A percentile compares a stretch with the other conserved stretches of the same genome.
Evolutionary conservation across 30 jellyfish, hydroid and myxozoan genomes (phyloP).

Genomic region (Hydractinia echinata): DNA sequence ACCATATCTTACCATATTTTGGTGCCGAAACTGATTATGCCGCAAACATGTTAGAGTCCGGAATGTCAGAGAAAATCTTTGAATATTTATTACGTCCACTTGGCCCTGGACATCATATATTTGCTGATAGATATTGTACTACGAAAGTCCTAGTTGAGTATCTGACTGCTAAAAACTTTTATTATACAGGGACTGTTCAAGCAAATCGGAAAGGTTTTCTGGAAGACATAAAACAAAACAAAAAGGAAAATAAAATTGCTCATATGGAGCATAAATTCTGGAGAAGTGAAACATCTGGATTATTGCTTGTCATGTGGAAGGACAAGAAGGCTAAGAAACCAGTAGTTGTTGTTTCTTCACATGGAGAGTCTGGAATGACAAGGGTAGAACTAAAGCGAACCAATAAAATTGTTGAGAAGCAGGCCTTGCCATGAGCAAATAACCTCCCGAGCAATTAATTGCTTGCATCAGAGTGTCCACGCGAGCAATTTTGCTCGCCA

Average conservation of each 20-base stretch:
- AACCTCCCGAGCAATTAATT: too few species aligned
- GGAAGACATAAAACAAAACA: neutral
- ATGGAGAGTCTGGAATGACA: neutral
- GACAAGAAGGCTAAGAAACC: conserved; percentile 7
- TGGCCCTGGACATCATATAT: neutral
- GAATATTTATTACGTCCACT: neutral
- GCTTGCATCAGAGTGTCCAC: too few species aligned
- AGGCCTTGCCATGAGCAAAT: too few species aligned
- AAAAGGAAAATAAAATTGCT: neutral
- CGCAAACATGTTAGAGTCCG: too few species aligned
- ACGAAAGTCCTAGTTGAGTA: neutral
- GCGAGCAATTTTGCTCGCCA: too few species aligned
- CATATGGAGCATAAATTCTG: neutral
- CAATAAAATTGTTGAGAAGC: neutral
- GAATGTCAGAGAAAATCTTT: neutral
- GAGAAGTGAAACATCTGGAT: neutral
- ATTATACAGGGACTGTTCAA: neutral
- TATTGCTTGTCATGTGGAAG: neutral
- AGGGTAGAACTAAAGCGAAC: neutral
- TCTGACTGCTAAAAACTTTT: neutral
- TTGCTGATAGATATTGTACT: neutral
- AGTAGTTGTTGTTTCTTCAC: neutral
- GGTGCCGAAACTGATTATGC: neutral
- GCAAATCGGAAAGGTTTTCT: neutral
- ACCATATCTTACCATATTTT: conserved; percentile 7